These are phyloP conservation scores for Prochilodus magdalenae DNA, from an alignment of 2,113 vertebrate genomes.

Conservation along the genomic window DNA sequence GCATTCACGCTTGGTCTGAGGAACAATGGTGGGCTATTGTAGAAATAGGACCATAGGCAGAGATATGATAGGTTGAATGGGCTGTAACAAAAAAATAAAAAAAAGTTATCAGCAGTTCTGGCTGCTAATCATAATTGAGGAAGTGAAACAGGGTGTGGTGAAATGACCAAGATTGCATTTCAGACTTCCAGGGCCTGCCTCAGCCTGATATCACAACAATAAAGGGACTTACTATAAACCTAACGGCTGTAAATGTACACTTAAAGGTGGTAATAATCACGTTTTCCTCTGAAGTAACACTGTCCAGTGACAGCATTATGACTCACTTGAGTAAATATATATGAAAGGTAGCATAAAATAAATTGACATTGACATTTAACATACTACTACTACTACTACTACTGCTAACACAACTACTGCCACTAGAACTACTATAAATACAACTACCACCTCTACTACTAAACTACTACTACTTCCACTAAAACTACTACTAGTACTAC, in stretches of 20 bases:
- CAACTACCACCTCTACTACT: no score
- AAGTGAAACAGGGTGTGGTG: slow-evolving; percentile 62
- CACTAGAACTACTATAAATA: no score
- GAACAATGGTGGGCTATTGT: background rate
- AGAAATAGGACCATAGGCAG: background rate
- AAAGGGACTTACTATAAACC: background rate
- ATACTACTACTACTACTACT: no score
- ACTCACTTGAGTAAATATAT: no score
- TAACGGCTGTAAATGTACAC: background rate
- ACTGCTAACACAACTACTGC: no score
- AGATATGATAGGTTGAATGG: background rate
- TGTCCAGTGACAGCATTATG: no score
- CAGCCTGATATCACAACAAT: slow-evolving; percentile 10
- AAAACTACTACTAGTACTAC: no score
- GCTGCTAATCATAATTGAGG: slow-evolving; percentile 55
- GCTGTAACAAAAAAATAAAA: background rate
- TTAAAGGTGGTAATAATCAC: no score
- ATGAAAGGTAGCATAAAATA: no score
- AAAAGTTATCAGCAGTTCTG: background rate
- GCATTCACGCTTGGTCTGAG: background rate
- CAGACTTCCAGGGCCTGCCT: slow-evolving; percentile 6
- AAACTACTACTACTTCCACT: no score
- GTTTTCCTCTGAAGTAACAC: no score
- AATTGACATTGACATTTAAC: no score
- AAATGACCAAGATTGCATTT: slow-evolving; percentile 32